Evolutionary conservation across 2,797 vertebrate species (phyloP).

Genomic region (Artibeus jamaicensis): DNA sequence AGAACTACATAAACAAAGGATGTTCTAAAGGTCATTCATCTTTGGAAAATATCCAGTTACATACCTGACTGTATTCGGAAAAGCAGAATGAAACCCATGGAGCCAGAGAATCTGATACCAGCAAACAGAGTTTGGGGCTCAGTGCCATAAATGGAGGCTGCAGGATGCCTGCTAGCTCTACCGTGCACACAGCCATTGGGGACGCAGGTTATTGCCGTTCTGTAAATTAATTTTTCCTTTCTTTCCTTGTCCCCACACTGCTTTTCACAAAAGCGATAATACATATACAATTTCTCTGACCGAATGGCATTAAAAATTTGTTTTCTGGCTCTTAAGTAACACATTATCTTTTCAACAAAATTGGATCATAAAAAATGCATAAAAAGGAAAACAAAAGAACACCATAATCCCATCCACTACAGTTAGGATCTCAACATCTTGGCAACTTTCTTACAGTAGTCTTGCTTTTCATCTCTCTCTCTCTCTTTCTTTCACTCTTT

Average conservation of each 20-base stretch:
- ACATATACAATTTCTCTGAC: neutral
- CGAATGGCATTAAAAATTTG: neutral
- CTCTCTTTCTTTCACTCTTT: neutral
- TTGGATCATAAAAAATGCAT: neutral
- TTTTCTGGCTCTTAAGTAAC: neutral
- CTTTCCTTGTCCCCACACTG: neutral
- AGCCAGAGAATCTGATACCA: neutral
- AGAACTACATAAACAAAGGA: neutral
- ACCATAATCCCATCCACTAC: neutral
- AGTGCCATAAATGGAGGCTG: neutral
- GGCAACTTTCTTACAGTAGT: neutral
- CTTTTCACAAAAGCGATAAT: neutral
- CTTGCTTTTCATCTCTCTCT: neutral
- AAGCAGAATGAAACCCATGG: neutral
- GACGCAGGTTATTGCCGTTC: neutral
- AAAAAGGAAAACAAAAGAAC: neutral
- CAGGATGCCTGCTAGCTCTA: rapidly evolving
- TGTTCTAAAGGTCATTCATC: neutral
- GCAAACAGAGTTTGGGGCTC: neutral
- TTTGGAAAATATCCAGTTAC: neutral
- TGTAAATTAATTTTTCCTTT: neutral
- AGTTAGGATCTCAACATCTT: neutral
- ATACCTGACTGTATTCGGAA: neutral
- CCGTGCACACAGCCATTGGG: rapidly evolving
- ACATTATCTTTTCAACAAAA: constrained; percentile 9